Conservation (phyloP, 2,797 vertebrate species). For the Poeciliopsis gracilis region DNA sequence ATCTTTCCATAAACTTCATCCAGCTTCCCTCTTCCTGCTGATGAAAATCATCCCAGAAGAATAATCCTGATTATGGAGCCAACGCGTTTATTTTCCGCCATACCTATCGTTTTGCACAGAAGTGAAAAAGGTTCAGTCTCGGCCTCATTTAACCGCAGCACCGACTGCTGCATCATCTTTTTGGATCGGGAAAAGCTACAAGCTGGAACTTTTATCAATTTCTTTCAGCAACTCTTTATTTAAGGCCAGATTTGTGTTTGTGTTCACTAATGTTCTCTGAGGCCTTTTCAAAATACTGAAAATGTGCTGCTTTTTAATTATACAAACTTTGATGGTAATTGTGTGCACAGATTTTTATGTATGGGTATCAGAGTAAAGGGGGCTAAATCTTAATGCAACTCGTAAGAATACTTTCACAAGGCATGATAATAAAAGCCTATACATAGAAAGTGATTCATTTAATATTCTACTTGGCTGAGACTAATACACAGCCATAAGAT, state of each 20-base stretch:
- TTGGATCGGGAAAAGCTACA: background rate
- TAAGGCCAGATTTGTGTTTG: background rate
- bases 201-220: background rate
- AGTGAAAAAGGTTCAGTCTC: background rate
- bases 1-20: background rate
- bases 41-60: background rate
- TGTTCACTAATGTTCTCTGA: background rate
- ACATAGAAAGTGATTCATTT: constrained; percentile 39
- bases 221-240: background rate
- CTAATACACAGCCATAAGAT: constrained; percentile 37
- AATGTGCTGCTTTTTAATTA: background rate
- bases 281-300: too few species aligned
- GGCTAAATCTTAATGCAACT: background rate
- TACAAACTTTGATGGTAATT: background rate
- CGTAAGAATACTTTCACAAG: background rate
- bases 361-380: background rate
- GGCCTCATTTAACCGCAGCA: background rate
- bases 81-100: background rate
- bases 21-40: background rate
- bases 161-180: background rate
- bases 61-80: background rate
- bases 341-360: background rate
- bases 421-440: constrained; percentile 4
- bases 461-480: constrained; percentile 28
- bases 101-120: background rate